These are phyloP conservation scores for Drosophila melanocephala DNA, from an alignment of 2,888 invertebrate species.

Conservation along the genomic window DNA sequence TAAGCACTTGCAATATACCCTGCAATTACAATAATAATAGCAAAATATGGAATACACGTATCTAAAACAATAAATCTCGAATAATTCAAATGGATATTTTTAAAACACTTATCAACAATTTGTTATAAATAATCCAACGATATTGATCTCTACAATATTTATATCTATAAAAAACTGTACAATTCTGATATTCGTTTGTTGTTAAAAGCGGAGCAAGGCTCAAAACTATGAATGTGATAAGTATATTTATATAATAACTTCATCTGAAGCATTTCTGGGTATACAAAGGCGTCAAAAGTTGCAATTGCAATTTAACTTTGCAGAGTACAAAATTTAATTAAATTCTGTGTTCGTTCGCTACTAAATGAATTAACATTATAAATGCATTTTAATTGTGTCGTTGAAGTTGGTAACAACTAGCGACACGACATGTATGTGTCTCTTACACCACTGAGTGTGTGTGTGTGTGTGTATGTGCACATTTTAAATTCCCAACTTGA, in stretches of 20 bases:
- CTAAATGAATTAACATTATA: constrained; percentile 60
- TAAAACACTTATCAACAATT: too few species aligned
- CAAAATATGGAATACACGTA: too few species aligned
- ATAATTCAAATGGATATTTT: too few species aligned
- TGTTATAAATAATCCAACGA: too few species aligned
- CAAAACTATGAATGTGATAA: background rate
- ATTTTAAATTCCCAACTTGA: constrained; percentile 13
- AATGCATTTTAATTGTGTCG: constrained; percentile 59
- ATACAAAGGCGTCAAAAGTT: constrained; percentile 40
- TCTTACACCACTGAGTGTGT: background rate
- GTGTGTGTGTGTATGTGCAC: constrained; percentile 1
- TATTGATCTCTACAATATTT: too few species aligned
- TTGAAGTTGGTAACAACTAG: constrained; percentile 32
- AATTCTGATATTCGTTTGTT: too few species aligned
- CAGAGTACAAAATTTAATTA: constrained; percentile 55
- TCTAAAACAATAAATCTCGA: too few species aligned
- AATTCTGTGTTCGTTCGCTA: constrained; percentile 29
- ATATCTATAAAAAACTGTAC: too few species aligned
- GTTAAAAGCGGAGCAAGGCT: background rate
- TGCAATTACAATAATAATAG: too few species aligned
- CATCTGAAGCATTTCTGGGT: constrained; percentile 15
- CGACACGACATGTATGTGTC: constrained; percentile 8
- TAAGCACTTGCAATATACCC: background rate
- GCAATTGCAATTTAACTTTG: constrained; percentile 48
- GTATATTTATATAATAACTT: background rate